phyloP scores from a whole-genome alignment of 2,113 vertebrate genomes.

The Aegotheles bennettii region DNA sequence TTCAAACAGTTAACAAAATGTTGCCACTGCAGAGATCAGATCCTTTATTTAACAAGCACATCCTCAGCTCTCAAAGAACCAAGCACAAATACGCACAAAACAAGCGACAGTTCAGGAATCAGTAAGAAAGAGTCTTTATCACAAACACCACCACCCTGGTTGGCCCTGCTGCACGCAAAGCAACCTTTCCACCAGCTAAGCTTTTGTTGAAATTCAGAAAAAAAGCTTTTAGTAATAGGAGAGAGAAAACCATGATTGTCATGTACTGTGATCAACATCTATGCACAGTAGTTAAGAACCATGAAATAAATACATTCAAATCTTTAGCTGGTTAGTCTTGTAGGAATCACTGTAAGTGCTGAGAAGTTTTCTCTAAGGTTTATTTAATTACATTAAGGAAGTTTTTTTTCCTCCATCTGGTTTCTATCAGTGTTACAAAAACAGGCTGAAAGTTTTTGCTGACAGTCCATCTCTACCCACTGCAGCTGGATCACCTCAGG shows the following conservation, averaged over 20 bases:
- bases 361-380: background rate
- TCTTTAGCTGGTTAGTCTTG: background rate
- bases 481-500: background rate
- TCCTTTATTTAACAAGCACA: background rate
- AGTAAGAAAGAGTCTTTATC: background rate
- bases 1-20: background rate
- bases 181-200: background rate
- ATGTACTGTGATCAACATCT: background rate
- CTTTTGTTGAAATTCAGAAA: background rate
- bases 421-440: background rate
- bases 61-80: background rate
- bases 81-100: background rate
- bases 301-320: background rate
- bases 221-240: background rate
- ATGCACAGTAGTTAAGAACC: background rate
- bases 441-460: background rate
- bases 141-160: background rate
- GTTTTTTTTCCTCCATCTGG: background rate
- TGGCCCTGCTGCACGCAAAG: background rate
- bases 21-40: background rate
- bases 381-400: background rate
- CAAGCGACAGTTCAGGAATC: background rate
- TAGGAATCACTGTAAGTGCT: background rate
- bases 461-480: background rate
- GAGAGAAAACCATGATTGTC: background rate